Conservation (phyloP, 2,797 vertebrate genomes). For the Smutsia gigantea region DNA sequence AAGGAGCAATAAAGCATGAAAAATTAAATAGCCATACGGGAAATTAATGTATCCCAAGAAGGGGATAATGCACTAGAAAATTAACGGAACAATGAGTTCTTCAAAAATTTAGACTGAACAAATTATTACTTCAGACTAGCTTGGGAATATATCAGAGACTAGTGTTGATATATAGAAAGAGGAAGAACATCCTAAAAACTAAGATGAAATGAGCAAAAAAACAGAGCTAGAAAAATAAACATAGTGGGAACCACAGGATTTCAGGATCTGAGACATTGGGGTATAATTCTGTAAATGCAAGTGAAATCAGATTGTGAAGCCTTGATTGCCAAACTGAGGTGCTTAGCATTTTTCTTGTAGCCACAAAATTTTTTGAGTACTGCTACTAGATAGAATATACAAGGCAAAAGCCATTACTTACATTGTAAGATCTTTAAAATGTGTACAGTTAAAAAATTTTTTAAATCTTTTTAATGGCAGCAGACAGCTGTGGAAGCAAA, state of each 20-base stretch:
- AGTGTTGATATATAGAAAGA: background rate
- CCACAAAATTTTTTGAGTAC: background rate
- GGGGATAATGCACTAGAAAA: background rate
- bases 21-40: background rate
- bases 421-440: background rate
- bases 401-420: background rate
- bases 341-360: background rate
- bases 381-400: background rate
- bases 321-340: background rate
- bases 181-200: background rate
- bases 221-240: background rate
- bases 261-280: background rate
- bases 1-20: background rate
- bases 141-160: background rate
- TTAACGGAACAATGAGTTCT: background rate
- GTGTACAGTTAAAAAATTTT: background rate
- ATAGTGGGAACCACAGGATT: background rate
- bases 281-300: background rate
- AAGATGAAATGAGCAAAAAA: background rate
- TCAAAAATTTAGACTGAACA: background rate
- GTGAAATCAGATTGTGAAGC: background rate
- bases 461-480: background rate
- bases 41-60: background rate
- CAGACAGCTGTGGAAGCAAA: background rate
- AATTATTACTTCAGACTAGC: background rate